A percentile compares a stretch with the other conserved stretches of the same genome.
phyloP scores from a whole-genome alignment of 2,113 vertebrate species.

The Thamnophis sirtalis region DNA sequence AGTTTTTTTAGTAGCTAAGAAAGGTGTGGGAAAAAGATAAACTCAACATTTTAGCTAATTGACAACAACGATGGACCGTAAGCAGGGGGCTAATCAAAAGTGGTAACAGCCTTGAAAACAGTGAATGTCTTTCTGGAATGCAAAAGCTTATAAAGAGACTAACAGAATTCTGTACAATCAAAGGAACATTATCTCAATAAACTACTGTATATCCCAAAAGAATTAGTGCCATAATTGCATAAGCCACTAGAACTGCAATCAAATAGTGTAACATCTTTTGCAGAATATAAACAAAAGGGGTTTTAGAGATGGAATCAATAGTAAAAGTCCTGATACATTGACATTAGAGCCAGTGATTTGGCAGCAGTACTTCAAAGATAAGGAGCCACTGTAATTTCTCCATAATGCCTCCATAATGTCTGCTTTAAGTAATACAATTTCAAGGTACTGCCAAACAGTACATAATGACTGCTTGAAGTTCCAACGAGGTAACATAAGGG shows the following conservation, averaged over 20 bases:
- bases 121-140: background rate
- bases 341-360: background rate
- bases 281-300: background rate
- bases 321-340: background rate
- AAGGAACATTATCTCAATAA: background rate
- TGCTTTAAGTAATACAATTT: background rate
- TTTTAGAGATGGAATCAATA: background rate
- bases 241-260: background rate
- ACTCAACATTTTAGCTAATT: background rate
- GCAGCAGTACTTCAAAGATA: background rate
- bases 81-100: background rate
- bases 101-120: background rate
- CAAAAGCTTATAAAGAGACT: background rate
- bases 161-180: background rate
- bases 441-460: background rate
- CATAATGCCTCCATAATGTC: background rate
- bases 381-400: background rate
- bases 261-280: background rate
- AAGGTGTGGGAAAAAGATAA: background rate
- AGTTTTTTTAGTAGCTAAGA: background rate
- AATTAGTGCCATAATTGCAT: background rate
- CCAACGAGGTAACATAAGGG: background rate
- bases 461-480: background rate
- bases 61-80: background rate
- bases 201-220: background rate